A percentile compares a stretch with the other conserved stretches of the same genome.
These are phyloP conservation scores for Aphelocoma californica DNA, from an alignment of 2,797 vertebrate species.

Conservation along the genomic window DNA sequence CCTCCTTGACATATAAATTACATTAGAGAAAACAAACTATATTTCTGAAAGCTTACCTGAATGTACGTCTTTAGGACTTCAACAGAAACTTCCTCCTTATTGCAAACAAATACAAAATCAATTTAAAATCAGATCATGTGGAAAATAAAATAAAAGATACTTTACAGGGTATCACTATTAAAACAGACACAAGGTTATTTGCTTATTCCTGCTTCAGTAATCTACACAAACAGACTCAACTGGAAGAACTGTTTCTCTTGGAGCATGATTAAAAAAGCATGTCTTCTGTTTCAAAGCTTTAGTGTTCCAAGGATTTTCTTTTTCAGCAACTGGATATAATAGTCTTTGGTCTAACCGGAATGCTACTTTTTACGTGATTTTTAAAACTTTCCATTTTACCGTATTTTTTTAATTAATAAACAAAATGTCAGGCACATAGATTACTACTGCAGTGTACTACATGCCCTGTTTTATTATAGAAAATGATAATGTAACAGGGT, in stretches of 20 bases:
- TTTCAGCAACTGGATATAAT: background rate
- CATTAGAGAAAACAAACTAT: background rate
- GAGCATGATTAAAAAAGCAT: background rate
- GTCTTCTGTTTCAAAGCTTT: background rate
- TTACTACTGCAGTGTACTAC: background rate
- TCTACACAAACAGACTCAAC: background rate
- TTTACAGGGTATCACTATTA: background rate
- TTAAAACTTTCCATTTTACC: background rate
- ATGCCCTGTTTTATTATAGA: background rate
- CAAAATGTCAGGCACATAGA: background rate
- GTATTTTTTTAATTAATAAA: background rate
- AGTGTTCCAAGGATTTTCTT: background rate
- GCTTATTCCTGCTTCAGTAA: background rate
- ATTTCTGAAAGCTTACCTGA: conserved; percentile 75
- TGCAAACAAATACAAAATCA: background rate
- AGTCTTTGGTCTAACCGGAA: background rate
- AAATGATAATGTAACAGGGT: background rate
- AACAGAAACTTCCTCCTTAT: conserved; percentile 90
- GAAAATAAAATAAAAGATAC: background rate
- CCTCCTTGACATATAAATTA: background rate
- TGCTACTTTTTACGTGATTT: background rate
- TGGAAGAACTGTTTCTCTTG: background rate
- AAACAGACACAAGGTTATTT: background rate
- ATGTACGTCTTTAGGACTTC: conserved; percentile 92
- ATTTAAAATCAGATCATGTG: background rate